Evolutionary conservation across 2,797 vertebrate genomes (phyloP), one percentile per base, ranked within the genome.

Genomic region (Enteromius thamalakanensis): DNA sequence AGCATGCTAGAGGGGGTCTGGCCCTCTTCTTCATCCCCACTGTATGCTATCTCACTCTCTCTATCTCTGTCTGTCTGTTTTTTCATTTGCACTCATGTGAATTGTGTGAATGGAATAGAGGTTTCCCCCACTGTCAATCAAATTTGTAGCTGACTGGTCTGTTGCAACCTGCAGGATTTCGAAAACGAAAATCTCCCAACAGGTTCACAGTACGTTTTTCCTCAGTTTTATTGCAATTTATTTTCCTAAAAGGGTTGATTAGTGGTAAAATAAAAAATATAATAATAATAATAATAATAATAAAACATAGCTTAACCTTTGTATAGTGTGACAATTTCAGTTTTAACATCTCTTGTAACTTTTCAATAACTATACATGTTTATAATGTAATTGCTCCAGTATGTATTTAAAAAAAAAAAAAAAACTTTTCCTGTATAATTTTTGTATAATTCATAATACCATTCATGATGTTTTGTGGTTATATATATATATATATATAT

Each of bases 61-160:
- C 60, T 86, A 82, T 74, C 49, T 69, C 71, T 70, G 32, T 29
- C 14, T 58, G 55, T 49, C 11, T 70, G 75, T 76, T 67, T 69
- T 21, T 72, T 76, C 64, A 79, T 69, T 53, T 58, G 37, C 51
- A 58, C 67, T 83, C 53, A 72, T 79, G 80, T 79, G 75, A 82
- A 82, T 51, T 60, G 45, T 71, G 45, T 76, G 62, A 81, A 81
- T 80, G 47, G 79, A 85, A 81, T 81, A 65, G 51, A 85, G 51
- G 76, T 72, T 76, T 81, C 42, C 67, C 68, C 69, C 81, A 86
- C 75, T 82, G 84, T 85, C 84, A 85, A 82, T 85, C 84, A 85
- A 77, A 82, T 72, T 64, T 79, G 49, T 32, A 64, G 74, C 58
- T 76, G 42, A 58, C 68, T 70, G 32, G 5, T 69, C 14, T 32